Conservation (phyloP, 2,888 invertebrate genomes). For the Monochamus alternatus region DNA sequence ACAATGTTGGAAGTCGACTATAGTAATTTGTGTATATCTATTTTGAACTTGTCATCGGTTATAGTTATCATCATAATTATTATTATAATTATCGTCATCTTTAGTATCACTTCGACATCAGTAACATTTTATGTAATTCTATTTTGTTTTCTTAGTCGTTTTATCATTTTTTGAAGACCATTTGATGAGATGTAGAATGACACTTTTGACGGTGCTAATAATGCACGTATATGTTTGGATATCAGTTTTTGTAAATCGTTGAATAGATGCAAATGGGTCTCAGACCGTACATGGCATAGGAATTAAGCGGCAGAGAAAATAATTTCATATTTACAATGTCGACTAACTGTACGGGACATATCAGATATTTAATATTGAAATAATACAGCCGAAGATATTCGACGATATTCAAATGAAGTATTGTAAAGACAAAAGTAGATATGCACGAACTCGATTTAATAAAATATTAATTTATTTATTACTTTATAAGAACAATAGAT, state of each 20-base stretch:
- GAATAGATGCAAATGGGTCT: not conserved
- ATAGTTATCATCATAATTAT: no score
- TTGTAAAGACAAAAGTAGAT: constrained; percentile 63
- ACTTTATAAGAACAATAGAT: constrained; percentile 70
- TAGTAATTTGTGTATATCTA: no score
- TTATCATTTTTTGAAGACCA: no score
- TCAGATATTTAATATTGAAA: constrained; percentile 60
- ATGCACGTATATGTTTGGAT: no score
- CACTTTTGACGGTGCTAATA: no score
- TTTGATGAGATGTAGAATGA: no score
- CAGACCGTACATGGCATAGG: not conserved
- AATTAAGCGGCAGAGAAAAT: not conserved
- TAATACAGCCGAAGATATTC: constrained; percentile 61
- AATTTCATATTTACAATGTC: constrained; percentile 4
- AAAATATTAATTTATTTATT: constrained; percentile 70
- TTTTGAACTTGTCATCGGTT: no score
- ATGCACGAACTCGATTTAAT: constrained; percentile 64
- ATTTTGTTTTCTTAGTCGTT: no score
- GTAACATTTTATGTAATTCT: no score
- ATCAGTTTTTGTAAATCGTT: not conserved
- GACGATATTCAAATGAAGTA: constrained; percentile 68
- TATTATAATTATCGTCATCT: no score
- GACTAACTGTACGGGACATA: constrained; percentile 24
- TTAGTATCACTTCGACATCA: no score
- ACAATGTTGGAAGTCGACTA: no score